Conservation (phyloP, 1,140 invertebrate genomes). For the Amyelois transitella region DNA sequence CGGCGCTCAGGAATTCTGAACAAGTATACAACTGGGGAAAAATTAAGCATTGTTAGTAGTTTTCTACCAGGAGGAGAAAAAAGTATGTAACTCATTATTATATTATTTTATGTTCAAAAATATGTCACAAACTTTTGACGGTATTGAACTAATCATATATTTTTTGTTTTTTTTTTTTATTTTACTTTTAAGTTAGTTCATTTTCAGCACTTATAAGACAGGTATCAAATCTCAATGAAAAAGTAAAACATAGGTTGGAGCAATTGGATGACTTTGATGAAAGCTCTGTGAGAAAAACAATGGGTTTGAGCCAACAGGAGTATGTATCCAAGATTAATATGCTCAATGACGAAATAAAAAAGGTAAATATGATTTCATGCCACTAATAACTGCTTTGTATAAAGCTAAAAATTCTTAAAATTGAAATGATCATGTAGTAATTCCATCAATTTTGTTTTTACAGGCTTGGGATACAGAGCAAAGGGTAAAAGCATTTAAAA, state of each 20-base stretch:
- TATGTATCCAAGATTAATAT: slow-evolving; percentile 92
- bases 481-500: slow-evolving; percentile 96
- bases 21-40: slow-evolving; percentile 94
- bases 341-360: slow-evolving; percentile 90
- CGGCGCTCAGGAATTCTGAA: slow-evolving; percentile 84
- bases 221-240: slow-evolving; percentile 87
- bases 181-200: slow-evolving; percentile 62
- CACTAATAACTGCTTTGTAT: not conserved
- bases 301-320: slow-evolving; percentile 93
- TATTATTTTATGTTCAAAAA: not conserved
- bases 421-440: not conserved
- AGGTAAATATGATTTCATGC: slow-evolving; percentile 43
- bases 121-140: not conserved
- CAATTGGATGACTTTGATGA: slow-evolving; percentile 97
- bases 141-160: not conserved
- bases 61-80: slow-evolving; percentile 88
- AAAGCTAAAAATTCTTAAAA: not conserved
- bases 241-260: slow-evolving; percentile 92
- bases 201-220: slow-evolving; percentile 84
- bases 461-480: slow-evolving; percentile 95
- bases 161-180: slow-evolving; percentile 38
- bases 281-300: slow-evolving; percentile 88
- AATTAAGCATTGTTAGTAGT: slow-evolving; percentile 91
- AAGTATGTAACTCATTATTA: slow-evolving; percentile 70
- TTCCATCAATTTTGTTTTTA: slow-evolving; percentile 9